These are phyloP conservation scores for Dipus sagitta DNA, from an alignment of 2,797 vertebrate species.

Conservation along the genomic window DNA sequence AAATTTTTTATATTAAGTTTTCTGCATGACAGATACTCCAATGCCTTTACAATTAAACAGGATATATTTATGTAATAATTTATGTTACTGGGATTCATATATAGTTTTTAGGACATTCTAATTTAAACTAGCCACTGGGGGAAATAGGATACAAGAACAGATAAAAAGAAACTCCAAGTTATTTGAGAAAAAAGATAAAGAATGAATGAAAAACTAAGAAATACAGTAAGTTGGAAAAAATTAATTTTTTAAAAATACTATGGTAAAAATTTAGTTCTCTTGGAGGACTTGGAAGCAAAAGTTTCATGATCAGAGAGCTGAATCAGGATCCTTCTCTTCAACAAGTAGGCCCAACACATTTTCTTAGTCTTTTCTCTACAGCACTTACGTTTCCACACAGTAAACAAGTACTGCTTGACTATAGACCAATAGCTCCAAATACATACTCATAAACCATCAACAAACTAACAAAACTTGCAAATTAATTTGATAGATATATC, in stretches of 20 bases:
- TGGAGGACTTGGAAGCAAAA: neutral
- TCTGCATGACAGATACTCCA: conserved; percentile 56
- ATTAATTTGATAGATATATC: conserved; percentile 31
- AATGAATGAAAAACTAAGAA: conserved; percentile 36
- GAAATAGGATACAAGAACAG: neutral
- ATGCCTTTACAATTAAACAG: conserved; percentile 54
- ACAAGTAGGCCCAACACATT: conserved; percentile 16
- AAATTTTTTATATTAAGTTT: conserved; percentile 47
- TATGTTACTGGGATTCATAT: conserved; percentile 23
- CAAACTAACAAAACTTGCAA: conserved; percentile 41
- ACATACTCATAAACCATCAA: neutral
- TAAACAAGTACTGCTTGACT: conserved; percentile 38
- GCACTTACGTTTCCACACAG: neutral
- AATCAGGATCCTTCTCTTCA: neutral
- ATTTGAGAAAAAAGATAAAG: conserved; percentile 21
- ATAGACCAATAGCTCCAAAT: neutral
- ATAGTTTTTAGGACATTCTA: neutral
- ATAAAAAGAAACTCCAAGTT: conserved; percentile 64
- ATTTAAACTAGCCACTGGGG: conserved; percentile 50
- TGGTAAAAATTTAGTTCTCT: conserved; percentile 44
- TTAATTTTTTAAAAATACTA: neutral
- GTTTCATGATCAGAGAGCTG: neutral
- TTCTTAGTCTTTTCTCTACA: conserved; percentile 22
- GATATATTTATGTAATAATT: conserved; percentile 52
- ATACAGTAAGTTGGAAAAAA: conserved; percentile 4